Conservation (phyloP, 2,888 invertebrate genomes). For the Plebejus argus region DNA sequence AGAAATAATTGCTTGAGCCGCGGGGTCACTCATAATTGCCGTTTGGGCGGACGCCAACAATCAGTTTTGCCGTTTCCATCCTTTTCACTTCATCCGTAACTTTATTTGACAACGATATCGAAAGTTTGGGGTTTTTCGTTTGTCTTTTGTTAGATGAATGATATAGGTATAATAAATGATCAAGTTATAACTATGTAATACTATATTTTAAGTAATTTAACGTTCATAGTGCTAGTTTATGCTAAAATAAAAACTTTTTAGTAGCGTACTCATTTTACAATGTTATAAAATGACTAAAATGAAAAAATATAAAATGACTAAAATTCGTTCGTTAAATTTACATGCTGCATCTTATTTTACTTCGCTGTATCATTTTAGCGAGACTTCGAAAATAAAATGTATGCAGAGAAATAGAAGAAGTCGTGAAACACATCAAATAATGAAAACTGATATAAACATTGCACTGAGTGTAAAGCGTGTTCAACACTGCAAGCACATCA, state of each 20-base stretch:
- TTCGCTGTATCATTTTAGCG: neutral
- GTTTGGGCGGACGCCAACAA: slow-evolving; percentile 68
- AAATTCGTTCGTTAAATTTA: neutral
- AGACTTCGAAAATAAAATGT: neutral
- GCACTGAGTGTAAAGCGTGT: neutral
- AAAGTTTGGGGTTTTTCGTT: neutral
- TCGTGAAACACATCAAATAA: neutral
- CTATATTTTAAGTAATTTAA: no score
- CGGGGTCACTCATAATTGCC: slow-evolving; percentile 67
- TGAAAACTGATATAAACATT: slow-evolving; percentile 26
- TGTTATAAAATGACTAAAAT: no score
- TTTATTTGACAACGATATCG: neutral
- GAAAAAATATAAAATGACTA: no score
- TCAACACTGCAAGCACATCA: neutral
- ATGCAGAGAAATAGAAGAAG: neutral
- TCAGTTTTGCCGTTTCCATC: neutral
- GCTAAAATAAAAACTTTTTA: neutral
- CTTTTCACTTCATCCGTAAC: neutral
- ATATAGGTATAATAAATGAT: no score
- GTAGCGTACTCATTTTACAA: neutral
- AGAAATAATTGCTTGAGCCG: slow-evolving; percentile 73
- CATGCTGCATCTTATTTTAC: neutral
- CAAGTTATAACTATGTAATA: no score
- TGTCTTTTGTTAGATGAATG: no score
- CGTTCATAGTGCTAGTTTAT: neutral